A percentile compares a stretch with the other conserved stretches of the same genome.
These are phyloP conservation scores for Paraplagusia blochii DNA, from an alignment of 2,113 vertebrate species.

Conservation along the genomic window DNA sequence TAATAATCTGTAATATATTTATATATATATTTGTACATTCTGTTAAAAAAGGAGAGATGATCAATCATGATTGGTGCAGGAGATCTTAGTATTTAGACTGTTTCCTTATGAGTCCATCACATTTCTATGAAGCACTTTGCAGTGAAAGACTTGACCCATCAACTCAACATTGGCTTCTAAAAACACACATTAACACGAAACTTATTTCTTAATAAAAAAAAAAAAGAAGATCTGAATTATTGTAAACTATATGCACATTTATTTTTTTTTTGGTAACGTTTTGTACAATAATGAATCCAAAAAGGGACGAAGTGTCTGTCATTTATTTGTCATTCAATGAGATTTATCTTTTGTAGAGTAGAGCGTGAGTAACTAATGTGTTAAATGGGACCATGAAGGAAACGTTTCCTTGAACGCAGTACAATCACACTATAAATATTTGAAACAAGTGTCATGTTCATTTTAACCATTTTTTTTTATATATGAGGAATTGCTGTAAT, in stretches of 20 bases:
- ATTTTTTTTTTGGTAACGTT: conserved; percentile 39
- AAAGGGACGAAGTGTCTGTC: conserved; percentile 22
- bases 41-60: conserved; percentile 53
- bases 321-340: conserved; percentile 34
- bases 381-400: conserved; percentile 50
- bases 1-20: conserved; percentile 66
- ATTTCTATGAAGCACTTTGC: conserved; percentile 68
- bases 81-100: conserved; percentile 61
- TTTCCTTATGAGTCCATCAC: conserved; percentile 41
- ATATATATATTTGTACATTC: conserved; percentile 63
- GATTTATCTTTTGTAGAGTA: conserved; percentile 47
- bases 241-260: conserved; percentile 41
- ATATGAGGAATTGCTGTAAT: conserved; percentile 38
- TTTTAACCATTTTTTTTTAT: conserved; percentile 32
- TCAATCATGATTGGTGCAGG: conserved; percentile 62
- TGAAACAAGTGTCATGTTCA: conserved; percentile 20
- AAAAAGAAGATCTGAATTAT: conserved; percentile 12
- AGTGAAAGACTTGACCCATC: conserved; percentile 22
- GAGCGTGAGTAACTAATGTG: conserved; percentile 17
- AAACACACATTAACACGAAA: conserved; percentile 21
- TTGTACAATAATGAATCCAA: conserved; percentile 39
- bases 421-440: conserved; percentile 45
- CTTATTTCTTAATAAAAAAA: conserved; percentile 23
- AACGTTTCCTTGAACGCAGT: conserved; percentile 37
- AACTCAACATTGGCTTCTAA: neutral